Base-by-base conservation (phyloP, 2,797 vertebrate genomes). In the Artibeus jamaicensis region DNA sequence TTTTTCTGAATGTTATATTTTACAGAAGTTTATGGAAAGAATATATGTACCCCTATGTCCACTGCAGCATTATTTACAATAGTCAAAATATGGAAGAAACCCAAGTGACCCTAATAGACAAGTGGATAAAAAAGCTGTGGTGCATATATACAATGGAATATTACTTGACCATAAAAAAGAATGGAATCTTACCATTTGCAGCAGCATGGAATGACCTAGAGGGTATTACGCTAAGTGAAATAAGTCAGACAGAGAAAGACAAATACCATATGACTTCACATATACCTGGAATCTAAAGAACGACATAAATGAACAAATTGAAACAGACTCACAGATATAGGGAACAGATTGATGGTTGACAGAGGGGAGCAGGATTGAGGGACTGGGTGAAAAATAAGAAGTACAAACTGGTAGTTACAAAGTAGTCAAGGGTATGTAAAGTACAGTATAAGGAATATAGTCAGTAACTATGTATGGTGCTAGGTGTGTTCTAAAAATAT, bases 1-100 rank as follows among this genome's bases (percentile, higher is more conserved):
- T 93, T 83, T 90, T 76, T 55, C 79, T 55, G 32, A 21, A 86
- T 37, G 71, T 83, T 57, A 10, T 67, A 65, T 55, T 93, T 78
- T 89, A 78, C 37, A n/a, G 84, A 93, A 37, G 77, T 55, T 91
- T 84, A 90, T 46, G 14, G 81, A 89, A 88, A 84, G 37, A 78
- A 55, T 55, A 55, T 55, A 55, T 37, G 50, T 12, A 39, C 76
- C 7, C n/a, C 50, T 26, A 37, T 37, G 34, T 78, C 76, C 76
- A 34, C 6, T 78, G 11, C 22, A 37, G n/a, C 48, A 53, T 78
- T 53, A 77, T 77, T 77, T 53, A 55, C 50, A 37, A 78, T 21
- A 55, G n/a, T 22, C 50, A 55, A 78, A 34, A 37, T 55, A 37
- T 3, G 50, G n/a, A 78, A 78, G 37, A 22, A 37, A 37, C 34